Evolutionary conservation across 2,888 invertebrate genomes (phyloP).

Genomic region (Drosophila tripunctata): DNA sequence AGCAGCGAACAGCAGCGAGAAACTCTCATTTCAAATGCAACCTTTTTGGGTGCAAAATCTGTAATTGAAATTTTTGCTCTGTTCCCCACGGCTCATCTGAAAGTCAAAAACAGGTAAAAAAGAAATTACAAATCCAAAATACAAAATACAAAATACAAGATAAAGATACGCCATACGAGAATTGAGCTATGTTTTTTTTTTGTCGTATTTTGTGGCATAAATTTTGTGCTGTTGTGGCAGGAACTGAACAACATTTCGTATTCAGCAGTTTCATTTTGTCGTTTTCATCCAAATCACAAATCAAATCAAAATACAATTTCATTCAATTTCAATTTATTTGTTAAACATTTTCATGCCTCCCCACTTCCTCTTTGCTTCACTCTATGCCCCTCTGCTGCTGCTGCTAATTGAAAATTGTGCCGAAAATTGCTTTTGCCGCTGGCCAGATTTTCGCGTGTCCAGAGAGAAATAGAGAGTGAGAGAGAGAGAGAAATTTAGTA

Average conservation of each 20-base stretch:
- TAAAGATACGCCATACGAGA: not conserved
- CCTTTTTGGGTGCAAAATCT: constrained; percentile 64
- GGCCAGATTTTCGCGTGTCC: constrained; percentile 39
- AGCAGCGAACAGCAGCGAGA: not conserved
- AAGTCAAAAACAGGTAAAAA: constrained; percentile 69
- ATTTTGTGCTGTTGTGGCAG: constrained; percentile 19
- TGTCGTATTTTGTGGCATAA: constrained; percentile 25
- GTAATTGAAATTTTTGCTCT: constrained; percentile 75
- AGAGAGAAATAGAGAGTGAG: constrained; percentile 6
- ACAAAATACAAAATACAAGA: not conserved
- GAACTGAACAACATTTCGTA: constrained; percentile 33
- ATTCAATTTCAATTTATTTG: constrained; percentile 68
- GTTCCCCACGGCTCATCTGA: constrained; percentile 41
- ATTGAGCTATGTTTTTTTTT: constrained; percentile 29
- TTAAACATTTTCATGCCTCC: constrained; percentile 41
- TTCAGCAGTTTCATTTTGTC: constrained; percentile 30
- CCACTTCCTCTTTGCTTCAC: not conserved
- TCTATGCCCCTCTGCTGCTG: constrained; percentile 3
- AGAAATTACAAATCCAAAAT: constrained; percentile 2
- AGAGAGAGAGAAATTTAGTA: constrained; percentile 11
- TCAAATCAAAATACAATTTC: constrained; percentile 70
- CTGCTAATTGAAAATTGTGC: constrained; percentile 71
- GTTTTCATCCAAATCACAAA: constrained; percentile 53
- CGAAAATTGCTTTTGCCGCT: constrained; percentile 58
- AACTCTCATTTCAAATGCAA: constrained; percentile 5